These are phyloP conservation scores for Colistium nudipinnis DNA, from an alignment of 2,113 vertebrate genomes.

Conservation along the genomic window DNA sequence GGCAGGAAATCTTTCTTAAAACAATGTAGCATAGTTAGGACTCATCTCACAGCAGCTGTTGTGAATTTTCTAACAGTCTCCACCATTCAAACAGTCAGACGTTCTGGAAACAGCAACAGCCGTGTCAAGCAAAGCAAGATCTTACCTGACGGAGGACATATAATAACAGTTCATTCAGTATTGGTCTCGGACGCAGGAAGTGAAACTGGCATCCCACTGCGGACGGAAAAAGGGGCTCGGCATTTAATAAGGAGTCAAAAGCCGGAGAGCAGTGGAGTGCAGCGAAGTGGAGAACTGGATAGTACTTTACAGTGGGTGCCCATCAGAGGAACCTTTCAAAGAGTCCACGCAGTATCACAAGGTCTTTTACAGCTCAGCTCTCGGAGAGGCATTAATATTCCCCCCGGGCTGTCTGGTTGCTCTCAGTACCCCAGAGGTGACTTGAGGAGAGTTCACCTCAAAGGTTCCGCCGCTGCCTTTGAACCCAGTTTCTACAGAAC, in stretches of 20 bases:
- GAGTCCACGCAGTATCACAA: conserved; percentile 47
- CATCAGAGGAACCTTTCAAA: conserved; percentile 70
- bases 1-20: conserved; percentile 23
- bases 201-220: conserved; percentile 39
- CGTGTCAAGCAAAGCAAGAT: neutral
- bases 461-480: conserved; percentile 38
- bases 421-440: conserved; percentile 55
- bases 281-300: conserved; percentile 55
- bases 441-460: conserved; percentile 55
- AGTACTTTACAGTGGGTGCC: conserved; percentile 48
- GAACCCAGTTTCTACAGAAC: conserved; percentile 29
- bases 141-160: conserved; percentile 10
- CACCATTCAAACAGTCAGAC: conserved; percentile 9
- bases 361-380: conserved; percentile 57
- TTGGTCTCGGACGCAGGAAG: conserved; percentile 31
- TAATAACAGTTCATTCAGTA: conserved; percentile 13
- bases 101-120: neutral
- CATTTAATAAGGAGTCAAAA: conserved; percentile 54
- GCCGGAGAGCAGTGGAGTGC: conserved; percentile 41
- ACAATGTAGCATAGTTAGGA: conserved; percentile 22
- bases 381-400: conserved; percentile 59
- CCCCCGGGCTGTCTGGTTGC: conserved; percentile 52
- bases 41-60: conserved; percentile 32
- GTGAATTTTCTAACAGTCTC: conserved; percentile 26
- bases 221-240: conserved; percentile 32